Base-by-base conservation (phyloP, 2,113 vertebrate genomes). In the Catharus bicknelli region DNA sequence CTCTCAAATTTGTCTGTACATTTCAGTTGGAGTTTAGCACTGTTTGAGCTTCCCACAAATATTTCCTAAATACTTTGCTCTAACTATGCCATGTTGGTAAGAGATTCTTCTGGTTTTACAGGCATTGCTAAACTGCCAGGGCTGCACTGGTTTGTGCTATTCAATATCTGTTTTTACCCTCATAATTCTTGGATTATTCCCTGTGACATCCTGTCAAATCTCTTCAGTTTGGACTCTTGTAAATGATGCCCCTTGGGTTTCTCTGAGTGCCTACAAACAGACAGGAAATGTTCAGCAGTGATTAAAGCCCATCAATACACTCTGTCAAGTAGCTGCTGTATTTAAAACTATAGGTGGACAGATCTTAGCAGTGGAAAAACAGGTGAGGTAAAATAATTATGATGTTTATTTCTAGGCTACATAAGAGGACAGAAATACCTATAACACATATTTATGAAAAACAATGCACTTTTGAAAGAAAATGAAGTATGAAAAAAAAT, bases 231-330 rank as follows among this genome's bases (percentile, higher is more conserved):
- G 86, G 89, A 30, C 89, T 95, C 62, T 53, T 68, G 84, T 94
- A 94, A 92, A 93, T 94, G 84, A 90, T 94, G 89, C 74, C 94
- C 87, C 91, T 93, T 93, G 87, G 87, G 86, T 90, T 93, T 83
- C 81, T 89, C 67, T 17, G 36, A 93, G 88, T 88, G 87, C 55
- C 90, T 92, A 66, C 84, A 73, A 93, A 92, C 42, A 94, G 90
- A 68, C 74, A 93, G 81, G 59, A 95, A 93, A 79, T 66, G 54
- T 90, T 89, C 86, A 91, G 81, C 78, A 79, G 75, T 69, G 85
- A 92, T 94, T 89, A 94, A 93, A 85, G 51, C 43, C 48, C 78
- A 69, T 94, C 64, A 88, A 84, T 92, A 93, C 26, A 62, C 47
- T 69, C 78, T 77, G 86, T 89, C 91, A 90, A 94, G 67, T 66